Base-by-base conservation (phyloP, 2,797 vertebrate species). In the Psittacula derbiana region DNA sequence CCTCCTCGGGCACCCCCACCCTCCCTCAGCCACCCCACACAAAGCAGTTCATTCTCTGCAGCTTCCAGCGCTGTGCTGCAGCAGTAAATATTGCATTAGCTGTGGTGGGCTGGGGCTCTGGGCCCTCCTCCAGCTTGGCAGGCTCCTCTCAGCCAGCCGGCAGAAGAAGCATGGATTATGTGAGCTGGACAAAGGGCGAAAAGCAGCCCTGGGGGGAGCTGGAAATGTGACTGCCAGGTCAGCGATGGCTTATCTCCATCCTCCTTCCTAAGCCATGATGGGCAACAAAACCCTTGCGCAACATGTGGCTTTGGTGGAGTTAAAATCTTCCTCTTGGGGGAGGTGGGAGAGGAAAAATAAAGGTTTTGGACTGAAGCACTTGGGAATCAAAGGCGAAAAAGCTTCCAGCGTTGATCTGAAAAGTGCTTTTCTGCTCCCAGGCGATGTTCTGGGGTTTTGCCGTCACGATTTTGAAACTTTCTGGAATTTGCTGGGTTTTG, bases 401-500 rank as follows among this genome's bases (percentile, higher is more conserved):
- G 25, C 84, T 81, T 80, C 76, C 78, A 91, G 66, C 12, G 16
- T 55, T 0, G 1, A n/a, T 84, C 91, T 64, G 84, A 67, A 72
- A 91, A 81, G 91, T 93, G 86, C 86, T 93, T 94, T 92, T 93
- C 91, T 41, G 6, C 93, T 95, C 70, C 78, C 84, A 73, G 93
- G 92, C 87, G 8, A 95, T 80, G 90, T 58, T 85, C 85, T 93
- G 93, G 93, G 94, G 90, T 87, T 95, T 95, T 89, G 94, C 93
- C 1, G 20, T 69, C 3, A 2, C 7, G 90, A 95, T 95, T 95
- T 95, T 95, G 96, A 96, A 96, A 96, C 93, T 95, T 92, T 95
- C 94, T 95, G 96, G 96, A 95, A 95, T 92, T 93, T 93, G 93
- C 87, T 16, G 90, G 93, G 90, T 93, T 96, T 96, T 95, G 93